Base-by-base conservation (phyloP, 2,113 vertebrate genomes). In the Pelecanus crispus region DNA sequence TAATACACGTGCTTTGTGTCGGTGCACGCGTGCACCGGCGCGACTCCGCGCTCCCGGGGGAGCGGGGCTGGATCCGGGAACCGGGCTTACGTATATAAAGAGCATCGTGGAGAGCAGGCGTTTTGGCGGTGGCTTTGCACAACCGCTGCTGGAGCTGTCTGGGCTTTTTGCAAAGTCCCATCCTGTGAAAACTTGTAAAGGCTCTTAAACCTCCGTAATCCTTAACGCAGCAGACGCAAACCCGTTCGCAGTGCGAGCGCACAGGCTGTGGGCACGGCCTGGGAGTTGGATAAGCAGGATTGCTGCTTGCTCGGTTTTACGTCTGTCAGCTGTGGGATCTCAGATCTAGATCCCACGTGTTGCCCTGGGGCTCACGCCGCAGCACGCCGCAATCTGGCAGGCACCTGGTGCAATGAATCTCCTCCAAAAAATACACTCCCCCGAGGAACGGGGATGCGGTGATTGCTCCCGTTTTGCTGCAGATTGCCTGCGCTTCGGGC, bases 391-490 rank as follows among this genome's bases (percentile, higher is more conserved):
- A 8, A 45, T 34, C 61, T n/a, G 38, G 6, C 88, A 52, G 42
- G 9, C 17, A 9, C 6, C 11, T 0, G 1, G 15, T 9, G 28
- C 31, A 7, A 4, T 6, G 59, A 49, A 50, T 49, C 38, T 81
- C 34, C 72, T 66, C 45, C 13, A 3, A 19, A 80, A 26, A 45
- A 19, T 6, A 13, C 49, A 0, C n/a, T 80, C 20, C 62, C 19
- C 21, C 1, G 2, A 67, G 50, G 42, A 61, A 0, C 0, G 0
- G 38, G n/a, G 50, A 7, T 6, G 38, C 0, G 1, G 70, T 1
- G 18, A 7, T 70, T 3, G 5, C 59, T 84, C 66, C 61, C 0
- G 0, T 9, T 32, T 49, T 42, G 38, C 61, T 72, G 66, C 42
- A 29, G 34, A 1, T 24, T 25, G 71, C 19, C 32, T 3, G 0